phyloP scores from a whole-genome alignment of 2,113 vertebrate species.

The Corythoichthys haematopterus region DNA sequence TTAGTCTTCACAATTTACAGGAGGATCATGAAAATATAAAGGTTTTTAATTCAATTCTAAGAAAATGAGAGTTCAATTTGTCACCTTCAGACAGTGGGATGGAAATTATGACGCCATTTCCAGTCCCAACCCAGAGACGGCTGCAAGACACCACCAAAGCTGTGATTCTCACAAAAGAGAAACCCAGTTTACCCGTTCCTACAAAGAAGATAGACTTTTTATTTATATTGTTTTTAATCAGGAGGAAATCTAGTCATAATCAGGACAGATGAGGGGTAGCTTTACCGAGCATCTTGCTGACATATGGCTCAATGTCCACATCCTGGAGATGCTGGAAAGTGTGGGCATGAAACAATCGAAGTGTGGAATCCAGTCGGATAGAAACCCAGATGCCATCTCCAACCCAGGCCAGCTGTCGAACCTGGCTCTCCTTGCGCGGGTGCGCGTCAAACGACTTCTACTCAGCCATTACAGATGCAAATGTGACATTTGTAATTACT shows the following conservation, averaged over 20 bases:
- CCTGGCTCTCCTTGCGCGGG: conserved; percentile 93
- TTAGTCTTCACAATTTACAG: neutral
- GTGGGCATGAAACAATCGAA: conserved; percentile 93
- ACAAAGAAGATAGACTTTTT: conserved; percentile 14
- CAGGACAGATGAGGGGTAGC: neutral
- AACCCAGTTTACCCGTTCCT: conserved; percentile 96
- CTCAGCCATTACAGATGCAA: neutral
- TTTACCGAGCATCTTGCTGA: conserved; percentile 98
- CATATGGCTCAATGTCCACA: conserved; percentile 96
- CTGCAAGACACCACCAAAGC: conserved; percentile 91
- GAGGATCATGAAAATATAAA: no score
- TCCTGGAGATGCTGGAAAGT: conserved; percentile 97
- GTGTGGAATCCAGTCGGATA: conserved; percentile 94
- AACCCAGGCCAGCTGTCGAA: conserved; percentile 95
- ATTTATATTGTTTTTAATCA: neutral
- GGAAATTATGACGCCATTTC: conserved; percentile 96
- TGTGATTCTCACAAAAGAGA: conserved; percentile 96
- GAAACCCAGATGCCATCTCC: conserved; percentile 98
- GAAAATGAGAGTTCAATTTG: neutral
- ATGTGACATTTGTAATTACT: neutral
- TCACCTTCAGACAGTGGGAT: conserved; percentile 96
- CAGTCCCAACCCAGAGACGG: conserved; percentile 96
- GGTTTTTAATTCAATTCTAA: neutral
- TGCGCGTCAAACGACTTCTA: conserved; percentile 97
- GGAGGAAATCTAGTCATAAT: neutral